Evolutionary conservation across 2,888 invertebrate genomes (phyloP).

Genomic region (Drosophila crucigera): DNA sequence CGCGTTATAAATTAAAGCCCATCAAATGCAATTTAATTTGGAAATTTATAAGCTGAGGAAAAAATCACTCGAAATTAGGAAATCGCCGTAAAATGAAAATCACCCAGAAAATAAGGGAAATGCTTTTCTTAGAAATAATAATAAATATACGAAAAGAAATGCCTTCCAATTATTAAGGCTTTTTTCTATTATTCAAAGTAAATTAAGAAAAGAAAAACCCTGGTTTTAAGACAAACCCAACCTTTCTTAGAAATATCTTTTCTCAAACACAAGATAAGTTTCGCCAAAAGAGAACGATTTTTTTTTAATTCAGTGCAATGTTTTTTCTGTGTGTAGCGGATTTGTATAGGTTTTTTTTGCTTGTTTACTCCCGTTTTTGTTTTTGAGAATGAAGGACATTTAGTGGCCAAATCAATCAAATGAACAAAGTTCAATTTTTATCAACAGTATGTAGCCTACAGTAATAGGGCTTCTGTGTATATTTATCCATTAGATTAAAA

Average conservation of each 20-base stretch:
- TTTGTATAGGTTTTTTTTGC: not conserved
- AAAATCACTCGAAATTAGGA: not conserved
- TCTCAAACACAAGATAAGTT: not conserved
- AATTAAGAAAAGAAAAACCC: not conserved
- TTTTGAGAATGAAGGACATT: not conserved
- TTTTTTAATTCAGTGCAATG: not conserved
- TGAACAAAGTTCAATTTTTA: conserved; percentile 1
- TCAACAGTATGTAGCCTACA: not conserved
- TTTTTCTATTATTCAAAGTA: not conserved
- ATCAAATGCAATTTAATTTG: not conserved
- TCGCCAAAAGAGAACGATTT: not conserved
- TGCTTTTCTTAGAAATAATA: not conserved
- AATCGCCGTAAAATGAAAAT: not conserved
- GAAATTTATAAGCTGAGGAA: not conserved
- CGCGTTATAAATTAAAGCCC: not conserved
- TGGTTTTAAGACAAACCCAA: no score
- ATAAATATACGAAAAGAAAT: not conserved
- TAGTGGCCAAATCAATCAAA: conserved; percentile 17
- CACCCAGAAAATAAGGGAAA: not conserved
- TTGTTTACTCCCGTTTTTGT: not conserved
- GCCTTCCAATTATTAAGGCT: not conserved
- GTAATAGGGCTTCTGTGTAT: not conserved
- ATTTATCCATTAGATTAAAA: not conserved
- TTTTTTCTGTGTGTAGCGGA: not conserved
- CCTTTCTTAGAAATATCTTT: not conserved